phyloP scores from a whole-genome alignment of 1,140 invertebrate species.

The Sitophilus oryzae region DNA sequence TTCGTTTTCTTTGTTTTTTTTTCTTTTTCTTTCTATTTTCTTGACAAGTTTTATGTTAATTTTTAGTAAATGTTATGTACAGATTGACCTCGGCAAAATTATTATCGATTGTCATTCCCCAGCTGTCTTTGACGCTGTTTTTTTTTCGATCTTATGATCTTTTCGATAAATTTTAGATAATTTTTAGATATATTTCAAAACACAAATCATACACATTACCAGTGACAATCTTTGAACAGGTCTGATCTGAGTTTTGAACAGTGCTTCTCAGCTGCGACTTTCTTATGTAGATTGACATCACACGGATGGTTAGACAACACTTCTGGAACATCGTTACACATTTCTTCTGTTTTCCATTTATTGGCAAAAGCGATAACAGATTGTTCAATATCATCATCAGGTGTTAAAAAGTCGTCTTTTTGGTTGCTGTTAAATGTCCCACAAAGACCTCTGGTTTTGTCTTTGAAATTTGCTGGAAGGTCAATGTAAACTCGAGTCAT shows the following conservation, averaged over 20 bases:
- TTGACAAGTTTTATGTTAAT: too few species aligned
- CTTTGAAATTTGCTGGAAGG: conserved; percentile 64
- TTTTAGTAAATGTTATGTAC: too few species aligned
- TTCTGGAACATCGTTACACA: conserved; percentile 56
- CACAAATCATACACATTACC: conserved; percentile 1
- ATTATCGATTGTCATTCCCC: too few species aligned
- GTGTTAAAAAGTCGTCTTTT: conserved; percentile 83
- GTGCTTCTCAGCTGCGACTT: conserved; percentile 59
- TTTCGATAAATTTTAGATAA: neutral
- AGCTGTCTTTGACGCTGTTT: too few species aligned
- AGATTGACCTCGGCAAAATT: too few species aligned
- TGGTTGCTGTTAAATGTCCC: conserved; percentile 84
- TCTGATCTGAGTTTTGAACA: conserved; percentile 63
- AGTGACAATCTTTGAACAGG: conserved; percentile 55
- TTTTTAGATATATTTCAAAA: too few species aligned
- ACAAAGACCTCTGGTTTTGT: conserved; percentile 70
- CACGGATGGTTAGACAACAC: conserved; percentile 60
- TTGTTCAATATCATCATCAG: conserved; percentile 75
- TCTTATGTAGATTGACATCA: conserved; percentile 62
- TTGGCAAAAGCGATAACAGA: conserved; percentile 72
- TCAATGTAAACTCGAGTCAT: conserved; percentile 73
- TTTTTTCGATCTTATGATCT: conserved; percentile 48
- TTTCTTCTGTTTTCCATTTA: conserved; percentile 78
- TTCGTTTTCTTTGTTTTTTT: too few species aligned
- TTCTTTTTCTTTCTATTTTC: too few species aligned